These are phyloP conservation scores for Saxidomus purpurata DNA, from an alignment of 1,140 invertebrate genomes.

Conservation along the genomic window DNA sequence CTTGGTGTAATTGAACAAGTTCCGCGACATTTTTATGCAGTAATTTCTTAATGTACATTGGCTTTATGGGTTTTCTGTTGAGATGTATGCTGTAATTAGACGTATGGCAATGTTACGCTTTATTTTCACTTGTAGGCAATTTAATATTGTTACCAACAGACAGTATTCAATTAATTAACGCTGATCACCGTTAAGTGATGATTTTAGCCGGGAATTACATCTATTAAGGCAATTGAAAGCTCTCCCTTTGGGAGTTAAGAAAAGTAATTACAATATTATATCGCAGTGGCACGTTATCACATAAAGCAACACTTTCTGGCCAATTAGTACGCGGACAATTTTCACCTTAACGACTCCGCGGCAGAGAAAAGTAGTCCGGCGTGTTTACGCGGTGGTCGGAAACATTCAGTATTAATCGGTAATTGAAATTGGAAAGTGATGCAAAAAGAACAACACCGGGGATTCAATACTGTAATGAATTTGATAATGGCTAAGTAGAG, in stretches of 20 bases:
- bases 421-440: conserved; percentile 57
- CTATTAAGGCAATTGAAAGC: conserved; percentile 69
- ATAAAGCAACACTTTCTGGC: conserved; percentile 44
- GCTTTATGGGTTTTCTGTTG: conserved; percentile 32
- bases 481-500: conserved; percentile 41
- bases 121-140: conserved; percentile 57
- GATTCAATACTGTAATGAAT: conserved; percentile 64
- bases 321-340: conserved; percentile 66
- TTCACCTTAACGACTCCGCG: conserved; percentile 54
- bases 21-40: conserved; percentile 5
- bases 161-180: conserved; percentile 67
- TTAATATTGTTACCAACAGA: conserved; percentile 58
- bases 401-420: conserved; percentile 57
- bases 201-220: conserved; percentile 63
- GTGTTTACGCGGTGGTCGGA: conserved; percentile 37
- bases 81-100: conserved; percentile 37
- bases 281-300: conserved; percentile 53
- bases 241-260: conserved; percentile 64
- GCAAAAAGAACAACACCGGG: conserved; percentile 54
- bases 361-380: conserved; percentile 46
- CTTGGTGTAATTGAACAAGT: conserved; percentile 22
- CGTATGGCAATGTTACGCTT: background rate
- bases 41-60: conserved; percentile 65
- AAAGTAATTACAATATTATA: conserved; percentile 70
- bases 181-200: conserved; percentile 64